Evolutionary conservation across 1,140 invertebrate genomes (phyloP), one percentile per base, ranked within the genome.

Genomic region (Oreohelix idahoensis): DNA sequence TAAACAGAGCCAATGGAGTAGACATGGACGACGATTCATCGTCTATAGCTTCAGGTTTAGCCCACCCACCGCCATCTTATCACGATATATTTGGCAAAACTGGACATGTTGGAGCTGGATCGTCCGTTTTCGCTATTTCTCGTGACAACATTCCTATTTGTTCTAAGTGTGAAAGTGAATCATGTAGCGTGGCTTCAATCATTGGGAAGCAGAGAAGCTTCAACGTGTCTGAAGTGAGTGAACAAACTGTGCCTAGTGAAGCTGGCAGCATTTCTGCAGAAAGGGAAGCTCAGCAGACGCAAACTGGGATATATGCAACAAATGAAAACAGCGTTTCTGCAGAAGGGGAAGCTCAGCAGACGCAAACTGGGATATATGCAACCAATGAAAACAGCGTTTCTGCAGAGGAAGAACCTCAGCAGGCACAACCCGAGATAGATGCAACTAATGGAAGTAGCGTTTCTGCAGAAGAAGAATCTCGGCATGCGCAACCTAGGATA

Each of bases 21-120:
- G 53, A 29, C 8, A 36, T 35, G 29, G 71, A 71, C 38, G 79
- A 81, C 32, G 80, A 82, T 75, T 32, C n/a, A 1, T 36, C 38
- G 0, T 77, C 73, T 5, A 29, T 53, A 66, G 38, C 51, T 15
- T 53, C 53, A 4, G 73, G 38, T 32, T 10, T 75, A 17, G 80
- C 80, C 15, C 51, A 75, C 15, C 70, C 80, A 15, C 80, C 80
- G 10, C 80, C 80, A 17, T 53, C 80, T 36, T 82, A 82, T 36
- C 80, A 82, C 1, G 70, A 82, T 20, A 8, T 82, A 20, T 82
- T 82, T 51, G 71, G 80, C 4, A 51, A 82, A 29, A 49, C 58
- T n/a, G 77, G 53, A n/a, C 35, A 79, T 66, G 32, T 32, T 45
- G 26, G 23, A 20, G 26, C 70, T 0, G 17, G 39, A 17, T 79